Conservation (phyloP, 2,888 invertebrate species). For the Ochropleura plecta region DNA sequence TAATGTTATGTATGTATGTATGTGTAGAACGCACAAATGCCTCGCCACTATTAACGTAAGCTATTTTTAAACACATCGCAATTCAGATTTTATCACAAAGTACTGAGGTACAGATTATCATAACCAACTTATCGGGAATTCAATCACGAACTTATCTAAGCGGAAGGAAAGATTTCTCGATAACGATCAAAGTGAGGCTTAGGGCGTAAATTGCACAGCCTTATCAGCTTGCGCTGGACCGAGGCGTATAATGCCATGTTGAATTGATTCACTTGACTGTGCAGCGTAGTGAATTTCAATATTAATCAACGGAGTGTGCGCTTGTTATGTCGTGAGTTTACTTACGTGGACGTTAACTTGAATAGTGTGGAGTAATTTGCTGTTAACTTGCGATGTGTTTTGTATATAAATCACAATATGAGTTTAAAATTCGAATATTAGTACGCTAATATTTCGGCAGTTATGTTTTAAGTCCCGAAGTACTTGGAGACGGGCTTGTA, state of each 20-base stretch:
- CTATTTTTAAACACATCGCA: neutral
- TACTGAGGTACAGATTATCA: conserved; percentile 23
- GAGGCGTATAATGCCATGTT: conserved; percentile 61
- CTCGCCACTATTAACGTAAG: neutral
- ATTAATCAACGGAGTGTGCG: conserved; percentile 44
- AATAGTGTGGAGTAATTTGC: conserved; percentile 15
- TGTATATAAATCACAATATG: neutral
- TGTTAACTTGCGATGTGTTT: neutral
- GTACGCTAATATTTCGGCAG: neutral
- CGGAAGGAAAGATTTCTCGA: conserved; percentile 60
- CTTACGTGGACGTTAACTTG: neutral
- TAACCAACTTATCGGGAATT: conserved; percentile 33
- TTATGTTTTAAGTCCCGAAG: neutral
- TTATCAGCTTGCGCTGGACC: conserved; percentile 51
- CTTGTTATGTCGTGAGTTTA: conserved; percentile 14
- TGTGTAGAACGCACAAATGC: neutral
- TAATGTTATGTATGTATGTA: too few relatives aligned
- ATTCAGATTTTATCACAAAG: conserved; percentile 12
- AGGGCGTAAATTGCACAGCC: conserved; percentile 55
- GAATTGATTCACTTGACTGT: conserved; percentile 68
- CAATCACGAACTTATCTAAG: conserved; percentile 56
- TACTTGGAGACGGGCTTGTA: neutral
- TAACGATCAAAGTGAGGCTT: conserved; percentile 41
- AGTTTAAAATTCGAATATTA: neutral
- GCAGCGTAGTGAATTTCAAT: conserved; percentile 48